These are phyloP conservation scores for Ciconia stormi DNA, from an alignment of 2,113 vertebrate species.

Conservation along the genomic window DNA sequence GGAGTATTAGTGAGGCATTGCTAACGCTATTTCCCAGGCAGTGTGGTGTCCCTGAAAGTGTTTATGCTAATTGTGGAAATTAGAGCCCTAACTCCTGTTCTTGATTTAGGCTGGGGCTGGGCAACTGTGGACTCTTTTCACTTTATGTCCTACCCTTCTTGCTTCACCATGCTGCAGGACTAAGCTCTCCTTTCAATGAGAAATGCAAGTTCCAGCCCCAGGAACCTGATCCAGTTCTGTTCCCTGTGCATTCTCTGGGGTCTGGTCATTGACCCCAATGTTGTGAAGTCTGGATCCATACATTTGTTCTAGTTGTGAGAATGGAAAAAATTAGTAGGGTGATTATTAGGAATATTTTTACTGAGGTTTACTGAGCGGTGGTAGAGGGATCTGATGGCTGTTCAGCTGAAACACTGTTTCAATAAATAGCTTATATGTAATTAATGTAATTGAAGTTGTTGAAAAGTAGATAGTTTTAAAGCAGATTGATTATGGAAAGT, in stretches of 20 bases:
- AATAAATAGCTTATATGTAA: not conserved
- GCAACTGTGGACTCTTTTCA: not conserved
- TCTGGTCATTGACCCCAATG: not conserved
- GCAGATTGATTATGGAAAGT: not conserved
- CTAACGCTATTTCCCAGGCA: slow-evolving; percentile 2
- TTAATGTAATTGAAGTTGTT: not conserved
- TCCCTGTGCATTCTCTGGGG: not conserved
- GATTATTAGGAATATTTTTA: not conserved
- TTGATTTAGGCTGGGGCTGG: not conserved
- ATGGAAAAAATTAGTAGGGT: not conserved
- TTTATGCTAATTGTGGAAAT: slow-evolving; percentile 22
- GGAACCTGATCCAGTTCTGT: not conserved
- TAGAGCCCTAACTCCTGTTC: not conserved
- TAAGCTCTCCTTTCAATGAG: not conserved
- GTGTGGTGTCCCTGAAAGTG: not conserved
- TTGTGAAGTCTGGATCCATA: not conserved
- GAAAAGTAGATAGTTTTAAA: not conserved
- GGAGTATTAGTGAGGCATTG: not conserved
- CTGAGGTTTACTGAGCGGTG: not conserved
- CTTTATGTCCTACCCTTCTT: not conserved
- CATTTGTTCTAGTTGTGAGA: not conserved
- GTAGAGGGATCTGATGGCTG: not conserved
- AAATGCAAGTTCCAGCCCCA: not conserved
- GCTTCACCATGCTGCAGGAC: not conserved
- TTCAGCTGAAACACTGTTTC: not conserved